Base-by-base conservation (phyloP, 2,797 vertebrate genomes). In the Dendrocincla tyrannina region DNA sequence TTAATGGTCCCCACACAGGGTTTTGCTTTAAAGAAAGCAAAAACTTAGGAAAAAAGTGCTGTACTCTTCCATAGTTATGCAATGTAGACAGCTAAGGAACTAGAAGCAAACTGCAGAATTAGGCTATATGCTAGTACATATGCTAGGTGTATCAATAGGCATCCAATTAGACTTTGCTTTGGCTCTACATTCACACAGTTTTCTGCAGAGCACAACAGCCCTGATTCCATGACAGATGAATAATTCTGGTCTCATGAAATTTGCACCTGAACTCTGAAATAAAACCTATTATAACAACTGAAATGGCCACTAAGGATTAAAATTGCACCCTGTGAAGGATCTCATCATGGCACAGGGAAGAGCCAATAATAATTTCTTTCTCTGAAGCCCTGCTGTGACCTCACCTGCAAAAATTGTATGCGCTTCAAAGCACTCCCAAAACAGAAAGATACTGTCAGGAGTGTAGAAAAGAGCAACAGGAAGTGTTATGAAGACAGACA, bases 21-120 rank as follows among this genome's bases (percentile, higher is more conserved):
- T 37, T 91, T 79, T 62, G 2, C 14, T 88, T 74, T 52, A 60
- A 66, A 56, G 28, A 22, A 59, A 63, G 13, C 1, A n/a, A 62
- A 32, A 28, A 35, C 16, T 37, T 56, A 10, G 2, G 5, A 32
- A 52, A 20, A 83, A 88, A 24, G 2, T 0, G 0, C 25, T 24
- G 5, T 13, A 32, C 30, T 64, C 30, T 11, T 53, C 59, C 22
- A 3, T 16, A 55, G 4, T 22, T 75, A 25, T 2, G 6, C 13
- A 0, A 1, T 12, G 13, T 9, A 27, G 46, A 24, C 5, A 37
- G 13, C 23, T 68, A 16, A 76, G 37, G 46, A 41, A 46, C 17
- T 25, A 10, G 25, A 16, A 79, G 14, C 13, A 64, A 82, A 44
- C 5, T 7, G 4, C 3, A 7, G 33, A 49, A 24, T 41, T 56